phyloP scores from a whole-genome alignment of 2,113 vertebrate species.

The Nothoprocta pentlandii region DNA sequence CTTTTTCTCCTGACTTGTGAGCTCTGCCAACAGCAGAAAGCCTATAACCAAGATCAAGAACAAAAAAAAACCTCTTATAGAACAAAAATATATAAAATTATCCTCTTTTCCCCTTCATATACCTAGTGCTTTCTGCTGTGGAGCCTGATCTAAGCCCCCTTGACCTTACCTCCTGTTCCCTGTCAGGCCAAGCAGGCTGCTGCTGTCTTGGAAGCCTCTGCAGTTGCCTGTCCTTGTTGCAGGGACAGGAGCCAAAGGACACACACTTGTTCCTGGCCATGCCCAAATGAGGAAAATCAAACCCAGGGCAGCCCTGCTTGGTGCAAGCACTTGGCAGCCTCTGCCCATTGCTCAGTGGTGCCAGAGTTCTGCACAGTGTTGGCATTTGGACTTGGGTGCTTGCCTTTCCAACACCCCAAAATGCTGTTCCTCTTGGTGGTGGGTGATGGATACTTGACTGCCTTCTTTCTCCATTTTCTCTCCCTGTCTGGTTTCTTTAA shows the following conservation, averaged over 20 bases:
- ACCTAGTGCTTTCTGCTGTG: background rate
- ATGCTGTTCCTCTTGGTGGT: background rate
- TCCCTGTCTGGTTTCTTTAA: background rate
- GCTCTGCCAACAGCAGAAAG: background rate
- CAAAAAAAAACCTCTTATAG: background rate
- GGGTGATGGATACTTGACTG: background rate
- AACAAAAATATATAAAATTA: background rate
- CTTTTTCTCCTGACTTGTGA: background rate
- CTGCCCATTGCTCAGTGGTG: background rate
- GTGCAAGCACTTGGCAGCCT: background rate
- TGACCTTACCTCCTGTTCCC: background rate
- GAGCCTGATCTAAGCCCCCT: background rate
- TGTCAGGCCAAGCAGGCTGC: accelerated
- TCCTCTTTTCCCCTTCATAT: background rate
- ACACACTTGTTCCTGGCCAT: background rate
- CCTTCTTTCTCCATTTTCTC: background rate
- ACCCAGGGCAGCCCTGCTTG: background rate
- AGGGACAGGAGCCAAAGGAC: conserved; percentile 9
- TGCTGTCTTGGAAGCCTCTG: background rate
- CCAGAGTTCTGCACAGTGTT: background rate
- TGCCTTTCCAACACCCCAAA: accelerated
- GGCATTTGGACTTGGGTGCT: accelerated
- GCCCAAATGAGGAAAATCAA: conserved; percentile 1
- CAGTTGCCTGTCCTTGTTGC: accelerated
- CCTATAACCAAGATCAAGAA: background rate